Evolutionary conservation across 1,140 invertebrate species (phyloP).

Genomic region (Diploscapter pachys): DNA sequence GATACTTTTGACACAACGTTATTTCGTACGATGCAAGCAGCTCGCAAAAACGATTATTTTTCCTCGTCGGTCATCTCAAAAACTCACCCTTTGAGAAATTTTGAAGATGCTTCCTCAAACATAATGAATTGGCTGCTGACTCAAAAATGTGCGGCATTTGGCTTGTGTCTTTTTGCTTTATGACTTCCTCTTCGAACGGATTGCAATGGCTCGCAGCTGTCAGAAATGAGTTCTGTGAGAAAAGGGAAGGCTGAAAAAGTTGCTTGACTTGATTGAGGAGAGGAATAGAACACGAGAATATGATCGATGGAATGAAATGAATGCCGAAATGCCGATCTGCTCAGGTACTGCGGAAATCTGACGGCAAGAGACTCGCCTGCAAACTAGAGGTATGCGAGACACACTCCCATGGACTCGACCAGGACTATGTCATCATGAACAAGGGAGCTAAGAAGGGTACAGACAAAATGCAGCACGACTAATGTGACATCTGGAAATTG

Average conservation of each 20-base stretch:
- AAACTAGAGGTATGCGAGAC: slow-evolving; percentile 54
- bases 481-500: neutral
- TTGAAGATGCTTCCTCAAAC: no score
- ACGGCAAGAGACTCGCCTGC: slow-evolving; percentile 51
- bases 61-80: no score
- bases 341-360: slow-evolving; percentile 46
- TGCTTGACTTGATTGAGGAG: neutral
- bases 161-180: no score
- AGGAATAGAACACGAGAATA: slow-evolving; percentile 9
- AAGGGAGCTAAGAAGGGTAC: slow-evolving; percentile 36
- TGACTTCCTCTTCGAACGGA: neutral
- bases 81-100: no score
- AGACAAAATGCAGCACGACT: no score
- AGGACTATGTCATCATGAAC: slow-evolving; percentile 53
- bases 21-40: no score
- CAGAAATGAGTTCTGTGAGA: neutral
- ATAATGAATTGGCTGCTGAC: no score
- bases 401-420: slow-evolving; percentile 48
- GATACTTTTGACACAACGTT: no score
- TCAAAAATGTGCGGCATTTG: no score
- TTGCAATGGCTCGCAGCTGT: neutral
- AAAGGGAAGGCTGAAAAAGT: neutral
- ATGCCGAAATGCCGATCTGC: slow-evolving; percentile 8
- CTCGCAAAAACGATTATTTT: no score
- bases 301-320: neutral